Evolutionary conservation across 2,113 vertebrate species (phyloP).

Genomic region (Antechinus stuartii): DNA sequence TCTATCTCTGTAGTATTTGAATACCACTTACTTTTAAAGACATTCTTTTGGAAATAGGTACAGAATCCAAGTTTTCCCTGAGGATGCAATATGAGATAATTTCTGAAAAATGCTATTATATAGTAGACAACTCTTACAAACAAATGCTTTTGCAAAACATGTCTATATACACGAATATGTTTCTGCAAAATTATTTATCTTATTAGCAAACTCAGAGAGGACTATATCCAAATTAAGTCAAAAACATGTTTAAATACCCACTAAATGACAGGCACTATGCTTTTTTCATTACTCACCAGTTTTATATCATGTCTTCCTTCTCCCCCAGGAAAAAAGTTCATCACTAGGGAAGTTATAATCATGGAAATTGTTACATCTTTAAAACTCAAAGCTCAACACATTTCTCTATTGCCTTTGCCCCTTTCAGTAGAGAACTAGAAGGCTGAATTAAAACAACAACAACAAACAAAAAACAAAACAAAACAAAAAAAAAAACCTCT

Average conservation of each 20-base stretch:
- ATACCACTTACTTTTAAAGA: conserved; percentile 69
- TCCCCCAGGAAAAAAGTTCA: background rate
- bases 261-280: background rate
- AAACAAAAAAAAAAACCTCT: background rate
- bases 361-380: background rate
- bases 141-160: background rate
- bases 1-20: conserved; percentile 75
- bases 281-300: background rate
- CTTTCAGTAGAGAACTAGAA: background rate
- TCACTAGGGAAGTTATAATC: background rate
- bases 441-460: background rate
- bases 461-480: too few relatives aligned
- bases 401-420: background rate
- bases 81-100: background rate
- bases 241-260: background rate
- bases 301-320: background rate
- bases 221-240: background rate
- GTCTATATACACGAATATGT: background rate
- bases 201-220: background rate
- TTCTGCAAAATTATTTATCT: conserved; percentile 14
- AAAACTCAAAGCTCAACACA: background rate
- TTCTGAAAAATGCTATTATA: background rate
- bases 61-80: background rate
- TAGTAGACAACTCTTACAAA: background rate
- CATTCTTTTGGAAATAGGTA: conserved; percentile 50